Base-by-base conservation (phyloP, 2,113 vertebrate genomes). In the Pseudopipra pipra region DNA sequence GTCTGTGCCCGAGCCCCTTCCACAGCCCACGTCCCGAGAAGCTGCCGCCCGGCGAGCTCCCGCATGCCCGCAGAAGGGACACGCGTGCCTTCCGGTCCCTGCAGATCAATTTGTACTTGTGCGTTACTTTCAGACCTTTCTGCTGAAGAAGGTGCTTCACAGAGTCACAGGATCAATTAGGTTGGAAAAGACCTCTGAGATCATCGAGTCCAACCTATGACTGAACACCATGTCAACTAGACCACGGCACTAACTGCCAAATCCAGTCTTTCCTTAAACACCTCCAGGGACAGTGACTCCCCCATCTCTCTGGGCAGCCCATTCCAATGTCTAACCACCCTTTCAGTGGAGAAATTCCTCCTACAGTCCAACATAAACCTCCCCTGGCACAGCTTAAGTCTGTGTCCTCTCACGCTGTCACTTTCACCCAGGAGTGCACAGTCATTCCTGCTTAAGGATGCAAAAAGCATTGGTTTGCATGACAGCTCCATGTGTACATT, bases 1-100 rank as follows among this genome's bases (percentile, higher is more conserved):
- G 0, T 2, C 14, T 6, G 12, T 6, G 47, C 0, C 44, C 3
- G 3, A 22, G 41, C 17, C 11, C 2, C 11, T 3, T 9, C 28
- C 18, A 3, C 33, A 2, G 0, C 2, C 6, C 37, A 9, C 11
- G 3, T 1, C 14, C 5, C 1, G 13, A 13, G 66, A 49, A 33
- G 31, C 5, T 27, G 59, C 31, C 2, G 5, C 39, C 2, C 0
- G 5, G 19, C 21, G 12, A 39, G 55, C n/a, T 43, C 11, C 55
- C 10, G 7, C 9, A 1, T 17, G 7, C 8, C 31, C n/a, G 1
- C 44, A 8, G n/a, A 5, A 33, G 46, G 17, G 43, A 52, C 8
- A 11, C 5, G 6, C 33, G n/a, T 27, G 28, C 24, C 28, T 41
- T 30, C 25, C 27, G 27, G 4, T 10, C n/a, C 52, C 8, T 39